phyloP scores from a whole-genome alignment of 2,113 vertebrate genomes.

The Tragelaphus scriptus region DNA sequence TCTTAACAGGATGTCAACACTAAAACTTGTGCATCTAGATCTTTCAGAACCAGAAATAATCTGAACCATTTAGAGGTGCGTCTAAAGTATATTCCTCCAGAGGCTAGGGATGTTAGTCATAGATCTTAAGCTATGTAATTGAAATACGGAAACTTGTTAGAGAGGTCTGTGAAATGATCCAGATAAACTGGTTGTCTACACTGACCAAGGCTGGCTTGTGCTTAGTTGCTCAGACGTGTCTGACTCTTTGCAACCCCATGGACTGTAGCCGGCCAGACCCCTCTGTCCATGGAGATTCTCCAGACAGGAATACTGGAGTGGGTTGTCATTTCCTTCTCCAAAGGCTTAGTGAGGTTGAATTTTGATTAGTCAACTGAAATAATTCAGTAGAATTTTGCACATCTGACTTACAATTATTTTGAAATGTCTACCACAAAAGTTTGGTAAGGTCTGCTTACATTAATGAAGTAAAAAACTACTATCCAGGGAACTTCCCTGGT shows the following conservation, averaged over 20 bases:
- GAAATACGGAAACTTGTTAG: not conserved
- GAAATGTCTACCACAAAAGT: not conserved
- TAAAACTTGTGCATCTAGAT: not conserved
- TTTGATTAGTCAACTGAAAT: slow-evolving; percentile 34
- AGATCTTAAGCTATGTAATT: not conserved
- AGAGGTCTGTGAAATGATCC: slow-evolving; percentile 30
- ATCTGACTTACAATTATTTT: slow-evolving; percentile 21
- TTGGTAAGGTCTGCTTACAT: not conserved
- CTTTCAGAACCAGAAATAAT: not conserved
- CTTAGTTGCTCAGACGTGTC: not conserved
- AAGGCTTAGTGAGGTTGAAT: not conserved
- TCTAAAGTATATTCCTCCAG: not conserved
- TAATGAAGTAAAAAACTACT: not conserved
- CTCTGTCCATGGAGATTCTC: not conserved
- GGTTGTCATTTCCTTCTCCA: not conserved
- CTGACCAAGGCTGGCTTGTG: not conserved
- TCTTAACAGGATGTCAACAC: not conserved
- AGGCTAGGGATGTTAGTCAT: not conserved
- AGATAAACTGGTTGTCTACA: slow-evolving; percentile 37
- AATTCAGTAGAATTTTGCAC: slow-evolving; percentile 21
- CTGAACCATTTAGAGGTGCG: not conserved
- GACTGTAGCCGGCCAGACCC: not conserved
- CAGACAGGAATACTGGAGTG: not conserved
- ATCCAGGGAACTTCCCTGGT: not conserved
- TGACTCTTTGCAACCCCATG: not conserved